phyloP scores from a whole-genome alignment of 2,797 vertebrate genomes.

The Chelidonichthys spinosus region DNA sequence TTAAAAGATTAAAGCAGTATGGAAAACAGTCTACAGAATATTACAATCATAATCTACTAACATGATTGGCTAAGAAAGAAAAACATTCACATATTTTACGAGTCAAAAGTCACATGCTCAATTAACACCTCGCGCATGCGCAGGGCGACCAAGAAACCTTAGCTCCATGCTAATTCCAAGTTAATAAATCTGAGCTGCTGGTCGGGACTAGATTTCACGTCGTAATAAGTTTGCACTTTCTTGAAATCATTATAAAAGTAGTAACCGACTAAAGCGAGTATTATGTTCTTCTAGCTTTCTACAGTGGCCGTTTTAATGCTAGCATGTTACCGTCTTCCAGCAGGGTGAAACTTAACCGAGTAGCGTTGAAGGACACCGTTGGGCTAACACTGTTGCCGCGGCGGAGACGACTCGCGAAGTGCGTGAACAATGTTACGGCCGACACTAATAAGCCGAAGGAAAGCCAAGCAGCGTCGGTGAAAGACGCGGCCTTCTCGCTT shows the following conservation, averaged over 20 bases:
- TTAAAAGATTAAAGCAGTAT: not conserved
- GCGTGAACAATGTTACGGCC: not conserved
- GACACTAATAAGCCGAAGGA: not conserved
- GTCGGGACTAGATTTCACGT: rapidly evolving
- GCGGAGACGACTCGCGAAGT: constrained; percentile 4
- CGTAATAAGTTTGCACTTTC: not conserved
- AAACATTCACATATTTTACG: not conserved
- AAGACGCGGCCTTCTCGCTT: rapidly evolving
- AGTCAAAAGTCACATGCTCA: not conserved
- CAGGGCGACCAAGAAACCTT: not conserved
- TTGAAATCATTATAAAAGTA: constrained; percentile 1
- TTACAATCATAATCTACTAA: too few species aligned
- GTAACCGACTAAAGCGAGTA: not conserved
- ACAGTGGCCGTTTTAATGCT: not conserved
- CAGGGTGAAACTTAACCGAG: constrained; percentile 60
- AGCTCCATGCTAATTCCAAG: rapidly evolving
- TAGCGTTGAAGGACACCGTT: constrained; percentile 32
- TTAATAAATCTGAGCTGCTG: rapidly evolving
- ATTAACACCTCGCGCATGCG: constrained; percentile 44
- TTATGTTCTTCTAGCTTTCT: rapidly evolving
- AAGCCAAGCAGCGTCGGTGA: not conserved
- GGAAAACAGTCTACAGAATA: too few species aligned
- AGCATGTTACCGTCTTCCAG: constrained; percentile 53
- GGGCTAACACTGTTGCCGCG: constrained; percentile 20
- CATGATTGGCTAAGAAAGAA: too few species aligned